Evolutionary conservation across 2,888 invertebrate species (phyloP).

Genomic region (Cristatella mucedo): DNA sequence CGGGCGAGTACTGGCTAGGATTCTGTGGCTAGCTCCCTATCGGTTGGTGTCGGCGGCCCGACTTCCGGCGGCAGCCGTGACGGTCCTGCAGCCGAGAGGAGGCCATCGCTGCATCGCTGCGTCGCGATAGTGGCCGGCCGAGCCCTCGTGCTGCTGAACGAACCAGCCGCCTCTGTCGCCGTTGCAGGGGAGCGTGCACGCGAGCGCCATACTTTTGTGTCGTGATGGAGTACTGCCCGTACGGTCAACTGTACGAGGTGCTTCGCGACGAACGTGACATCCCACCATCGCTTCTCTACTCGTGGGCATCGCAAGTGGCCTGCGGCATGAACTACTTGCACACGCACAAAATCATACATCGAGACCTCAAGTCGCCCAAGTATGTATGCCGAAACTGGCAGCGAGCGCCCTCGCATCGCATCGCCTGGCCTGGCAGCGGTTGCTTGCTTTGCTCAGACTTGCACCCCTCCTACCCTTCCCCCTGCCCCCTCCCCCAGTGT

Average conservation of each 20-base stretch:
- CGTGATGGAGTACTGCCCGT: conserved; percentile 94
- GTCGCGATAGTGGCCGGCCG: background rate
- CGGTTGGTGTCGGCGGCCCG: background rate
- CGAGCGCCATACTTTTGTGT: conserved; percentile 80
- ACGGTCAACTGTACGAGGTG: conserved; percentile 80
- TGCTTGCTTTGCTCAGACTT: too few species aligned
- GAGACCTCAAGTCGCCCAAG: conserved; percentile 98
- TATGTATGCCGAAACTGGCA: conserved; percentile 47
- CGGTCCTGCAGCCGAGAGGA: background rate
- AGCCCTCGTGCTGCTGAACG: background rate
- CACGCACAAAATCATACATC: conserved; percentile 83
- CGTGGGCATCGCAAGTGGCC: conserved; percentile 89
- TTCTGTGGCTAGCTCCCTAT: too few species aligned
- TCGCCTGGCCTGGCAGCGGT: too few species aligned
- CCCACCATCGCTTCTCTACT: conserved; percentile 65
- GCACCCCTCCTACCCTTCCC: too few species aligned
- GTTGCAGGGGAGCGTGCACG: conserved; percentile 70
- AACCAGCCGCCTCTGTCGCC: conserved; percentile 8
- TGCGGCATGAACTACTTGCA: conserved; percentile 92
- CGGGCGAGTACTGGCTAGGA: too few species aligned
- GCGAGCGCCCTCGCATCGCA: background rate
- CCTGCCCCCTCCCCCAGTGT: too few species aligned
- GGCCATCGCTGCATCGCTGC: background rate
- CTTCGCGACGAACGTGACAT: conserved; percentile 66
- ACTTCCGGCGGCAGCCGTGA: too few species aligned